These are phyloP conservation scores for Drosophila subquinaria DNA, from an alignment of 2,888 invertebrate genomes.

Conservation along the genomic window DNA sequence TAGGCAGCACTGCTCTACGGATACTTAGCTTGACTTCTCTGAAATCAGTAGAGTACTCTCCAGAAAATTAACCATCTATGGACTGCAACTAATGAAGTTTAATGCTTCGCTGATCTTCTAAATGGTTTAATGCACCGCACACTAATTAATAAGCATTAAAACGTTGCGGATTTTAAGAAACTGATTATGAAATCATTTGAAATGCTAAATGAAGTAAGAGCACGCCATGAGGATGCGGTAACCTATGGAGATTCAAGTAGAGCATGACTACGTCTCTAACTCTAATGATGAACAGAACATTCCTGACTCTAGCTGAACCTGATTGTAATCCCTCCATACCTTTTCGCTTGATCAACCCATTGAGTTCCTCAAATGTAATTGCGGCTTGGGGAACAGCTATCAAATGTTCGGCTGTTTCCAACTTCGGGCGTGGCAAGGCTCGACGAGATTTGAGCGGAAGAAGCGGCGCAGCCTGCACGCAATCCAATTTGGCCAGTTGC, in stretches of 20 bases:
- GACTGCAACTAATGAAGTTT: conserved; percentile 18
- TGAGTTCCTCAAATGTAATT: conserved; percentile 68
- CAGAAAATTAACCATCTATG: conserved; percentile 1
- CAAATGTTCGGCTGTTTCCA: conserved; percentile 31
- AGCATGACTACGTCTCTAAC: conserved; percentile 11
- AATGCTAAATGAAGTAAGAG: conserved; percentile 45
- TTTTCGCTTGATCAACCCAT: conserved; percentile 68
- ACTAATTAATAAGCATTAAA: conserved; percentile 53
- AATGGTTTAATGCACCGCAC: conserved; percentile 19
- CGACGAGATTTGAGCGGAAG: conserved; percentile 32
- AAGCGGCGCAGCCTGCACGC: conserved; percentile 44
- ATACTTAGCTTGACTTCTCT: not conserved
- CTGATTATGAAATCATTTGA: conserved; percentile 50
- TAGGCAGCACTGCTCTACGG: not conserved
- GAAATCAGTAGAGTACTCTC: not conserved
- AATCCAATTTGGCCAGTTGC: conserved; percentile 53
- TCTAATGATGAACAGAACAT: not conserved
- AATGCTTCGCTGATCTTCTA: conserved; percentile 8
- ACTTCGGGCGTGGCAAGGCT: conserved; percentile 13
- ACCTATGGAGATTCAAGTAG: conserved; percentile 33
- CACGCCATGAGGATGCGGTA: conserved; percentile 49
- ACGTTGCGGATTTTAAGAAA: conserved; percentile 44
- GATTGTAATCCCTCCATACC: conserved; percentile 48
- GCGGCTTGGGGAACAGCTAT: conserved; percentile 35
- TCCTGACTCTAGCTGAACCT: not conserved